Percentiles rank a stretch among this genome's conserved stretches.
These are phyloP conservation scores for Gastrophysa polygoni DNA, from an alignment of 2,888 invertebrate genomes.

Conservation along the genomic window DNA sequence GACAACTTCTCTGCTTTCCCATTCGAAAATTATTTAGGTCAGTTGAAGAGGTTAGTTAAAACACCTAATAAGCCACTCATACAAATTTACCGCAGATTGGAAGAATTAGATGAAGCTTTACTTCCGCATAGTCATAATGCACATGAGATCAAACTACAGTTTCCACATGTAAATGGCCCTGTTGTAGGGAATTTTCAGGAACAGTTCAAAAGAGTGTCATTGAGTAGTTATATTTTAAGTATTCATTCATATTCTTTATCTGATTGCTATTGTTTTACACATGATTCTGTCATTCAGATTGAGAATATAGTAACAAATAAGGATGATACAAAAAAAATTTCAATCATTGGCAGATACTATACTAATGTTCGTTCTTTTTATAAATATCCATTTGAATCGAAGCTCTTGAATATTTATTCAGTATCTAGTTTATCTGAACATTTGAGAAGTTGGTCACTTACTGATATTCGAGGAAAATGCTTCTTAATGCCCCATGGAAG, in stretches of 20 bases:
- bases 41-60: slow-evolving; percentile 20
- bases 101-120: slow-evolving; percentile 3
- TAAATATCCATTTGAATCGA: background rate
- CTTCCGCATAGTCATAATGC: background rate
- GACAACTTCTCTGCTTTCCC: slow-evolving; percentile 31
- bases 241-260: slow-evolving; percentile 10
- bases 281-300: slow-evolving; percentile 11
- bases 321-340: background rate
- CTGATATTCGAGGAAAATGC: slow-evolving; percentile 3
- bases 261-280: slow-evolving; percentile 10
- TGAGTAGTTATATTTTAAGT: slow-evolving; percentile 4
- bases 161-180: slow-evolving; percentile 8
- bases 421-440: background rate
- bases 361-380: background rate
- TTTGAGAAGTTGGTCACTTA: background rate
- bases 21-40: slow-evolving; percentile 33
- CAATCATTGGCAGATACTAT: background rate
- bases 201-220: slow-evolving; percentile 8
- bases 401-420: background rate
- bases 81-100: slow-evolving; percentile 18
- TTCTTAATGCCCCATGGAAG: slow-evolving; percentile 1
- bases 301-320: slow-evolving; percentile 7
- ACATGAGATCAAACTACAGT: slow-evolving; percentile 1
- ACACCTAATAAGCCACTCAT: slow-evolving; percentile 22
- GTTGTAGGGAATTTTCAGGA: slow-evolving; percentile 1